phyloP scores from a whole-genome alignment of 2,797 vertebrate species.

The Thunnus albacares region DNA sequence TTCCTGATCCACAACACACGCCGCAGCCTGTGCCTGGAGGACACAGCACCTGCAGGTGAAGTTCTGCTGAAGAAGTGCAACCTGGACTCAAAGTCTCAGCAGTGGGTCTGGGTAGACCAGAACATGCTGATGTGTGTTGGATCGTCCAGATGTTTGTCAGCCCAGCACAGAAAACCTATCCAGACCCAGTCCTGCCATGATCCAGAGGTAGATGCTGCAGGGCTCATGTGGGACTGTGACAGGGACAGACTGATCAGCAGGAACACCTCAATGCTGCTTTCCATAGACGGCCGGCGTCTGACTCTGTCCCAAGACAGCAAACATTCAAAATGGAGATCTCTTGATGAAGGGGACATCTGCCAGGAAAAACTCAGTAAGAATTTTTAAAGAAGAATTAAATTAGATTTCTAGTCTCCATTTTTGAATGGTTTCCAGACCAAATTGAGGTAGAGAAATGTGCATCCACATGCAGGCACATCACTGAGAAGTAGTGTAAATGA shows the following conservation, averaged over 20 bases:
- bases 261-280: conserved; percentile 68
- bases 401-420: neutral
- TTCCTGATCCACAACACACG: conserved; percentile 81
- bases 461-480: neutral
- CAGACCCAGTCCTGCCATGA: conserved; percentile 70
- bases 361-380: conserved; percentile 69
- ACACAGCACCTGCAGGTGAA: conserved; percentile 38
- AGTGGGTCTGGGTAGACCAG: conserved; percentile 81
- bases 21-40: conserved; percentile 80
- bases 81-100: conserved; percentile 77
- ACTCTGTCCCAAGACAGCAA: conserved; percentile 58
- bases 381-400: neutral
- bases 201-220: neutral
- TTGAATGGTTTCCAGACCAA: neutral
- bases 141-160: conserved; percentile 80
- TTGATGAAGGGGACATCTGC: conserved; percentile 82
- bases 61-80: conserved; percentile 74
- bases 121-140: conserved; percentile 69
- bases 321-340: conserved; percentile 79
- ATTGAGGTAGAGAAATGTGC: neutral
- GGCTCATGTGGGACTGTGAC: conserved; percentile 80
- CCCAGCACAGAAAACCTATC: conserved; percentile 41
- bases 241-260: conserved; percentile 72
- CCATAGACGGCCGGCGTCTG: conserved; percentile 39
- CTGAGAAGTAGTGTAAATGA: too few relatives aligned